Evolutionary conservation across 2,888 invertebrate species (phyloP), one percentile per base, ranked within the genome.

Genomic region (Morpho deidamia): DNA sequence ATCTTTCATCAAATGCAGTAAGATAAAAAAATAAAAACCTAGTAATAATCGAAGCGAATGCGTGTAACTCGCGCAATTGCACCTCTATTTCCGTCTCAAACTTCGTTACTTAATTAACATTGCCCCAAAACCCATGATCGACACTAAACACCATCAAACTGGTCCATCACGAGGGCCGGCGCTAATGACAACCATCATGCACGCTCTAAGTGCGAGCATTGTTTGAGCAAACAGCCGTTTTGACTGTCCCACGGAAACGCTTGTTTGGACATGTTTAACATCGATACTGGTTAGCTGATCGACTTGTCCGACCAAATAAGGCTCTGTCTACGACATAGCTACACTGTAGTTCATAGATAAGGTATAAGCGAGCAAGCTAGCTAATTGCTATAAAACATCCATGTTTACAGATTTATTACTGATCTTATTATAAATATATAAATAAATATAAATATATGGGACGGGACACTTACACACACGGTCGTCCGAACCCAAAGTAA

Each of bases 231-330:
- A 81, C 69, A 67, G 37, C 47, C 57, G 63, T 68, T 69, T 70
- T 69, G 74, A 74, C 71, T 69, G 77, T 81, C 81, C 74, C 81
- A 81, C 81, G 82, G 81, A 81, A 77, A 67, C 67, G 58, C 67
- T 41, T 60, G 72, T 80, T 78, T 78, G 72, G 71, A 53, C 58
- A 64, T 76, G 67, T 70, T 79, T 78, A 78, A 72, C 69, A 67
- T 64, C 66, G 64, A 44, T 65, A 65, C 49, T 32, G 45, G 45
- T 51, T 57, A 33, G 48, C 54, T 51, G 57, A 57, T 57, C 57
- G 57, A 56, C 53, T 56, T 52, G 58, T 50, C 53, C 49, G 59
- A 51, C 47, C 23, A 33, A 38, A 47, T 38, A 9, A 39, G 32
- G 32, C 11, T 40, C 33, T 10, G 9, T 11, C 14, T 57, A 50